Evolutionary conservation across 2,113 vertebrate species (phyloP).

Genomic region (Cariama cristata): DNA sequence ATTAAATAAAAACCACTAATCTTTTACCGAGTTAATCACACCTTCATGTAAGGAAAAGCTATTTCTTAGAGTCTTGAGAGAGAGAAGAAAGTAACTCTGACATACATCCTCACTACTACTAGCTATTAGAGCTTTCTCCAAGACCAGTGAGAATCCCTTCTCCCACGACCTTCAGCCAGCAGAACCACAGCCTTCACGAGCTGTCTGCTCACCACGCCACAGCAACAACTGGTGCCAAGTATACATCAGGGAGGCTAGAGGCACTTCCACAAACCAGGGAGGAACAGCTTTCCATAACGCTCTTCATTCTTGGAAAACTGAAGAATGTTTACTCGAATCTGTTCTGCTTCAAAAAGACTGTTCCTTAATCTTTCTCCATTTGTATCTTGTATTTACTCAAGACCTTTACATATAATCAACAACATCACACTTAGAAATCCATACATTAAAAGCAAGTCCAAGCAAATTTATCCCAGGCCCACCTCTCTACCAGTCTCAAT

Average conservation of each 20-base stretch:
- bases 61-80: not conserved
- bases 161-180: not conserved
- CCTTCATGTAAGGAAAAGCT: not conserved
- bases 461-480: not conserved
- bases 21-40: not conserved
- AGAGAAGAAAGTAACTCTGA: not conserved
- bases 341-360: not conserved
- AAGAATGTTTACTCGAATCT: not conserved
- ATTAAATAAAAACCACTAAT: not conserved
- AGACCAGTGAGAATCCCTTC: not conserved
- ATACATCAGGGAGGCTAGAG: not conserved
- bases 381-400: not conserved
- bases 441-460: not conserved
- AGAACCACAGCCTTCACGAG: not conserved
- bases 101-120: not conserved
- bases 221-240: not conserved
- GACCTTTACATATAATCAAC: not conserved
- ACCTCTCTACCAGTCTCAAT: not conserved
- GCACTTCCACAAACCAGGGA: not conserved
- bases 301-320: not conserved
- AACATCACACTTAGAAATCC: not conserved
- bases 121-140: not conserved
- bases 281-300: not conserved
- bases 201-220: not conserved
- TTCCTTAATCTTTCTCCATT: not conserved